Conservation (phyloP, 2,113 vertebrate genomes). For the Rhegmatorhina hoffmannsi region DNA sequence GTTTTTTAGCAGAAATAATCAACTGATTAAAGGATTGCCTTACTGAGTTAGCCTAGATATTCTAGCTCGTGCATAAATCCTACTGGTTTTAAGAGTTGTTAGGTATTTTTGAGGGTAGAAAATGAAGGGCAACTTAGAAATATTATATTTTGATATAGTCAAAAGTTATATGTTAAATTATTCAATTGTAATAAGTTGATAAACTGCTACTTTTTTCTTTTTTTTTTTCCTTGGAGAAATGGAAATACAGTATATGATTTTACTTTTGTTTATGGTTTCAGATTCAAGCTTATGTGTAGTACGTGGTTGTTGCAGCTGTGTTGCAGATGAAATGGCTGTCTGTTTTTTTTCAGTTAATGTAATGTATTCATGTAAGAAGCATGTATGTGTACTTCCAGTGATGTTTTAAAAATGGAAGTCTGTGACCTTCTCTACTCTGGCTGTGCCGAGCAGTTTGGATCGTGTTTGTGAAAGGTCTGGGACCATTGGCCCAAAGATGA, state of each 20-base stretch:
- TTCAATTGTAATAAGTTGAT: background rate
- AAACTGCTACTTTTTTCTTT: background rate
- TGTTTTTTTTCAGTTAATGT: background rate
- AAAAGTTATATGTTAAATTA: background rate
- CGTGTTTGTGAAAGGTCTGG: background rate
- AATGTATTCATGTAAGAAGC: background rate
- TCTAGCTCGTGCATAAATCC: background rate
- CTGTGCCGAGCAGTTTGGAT: background rate
- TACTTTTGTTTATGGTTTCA: background rate
- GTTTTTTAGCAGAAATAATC: background rate
- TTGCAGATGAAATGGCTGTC: background rate
- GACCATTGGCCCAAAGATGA: background rate
- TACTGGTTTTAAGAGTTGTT: background rate
- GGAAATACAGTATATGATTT: background rate
- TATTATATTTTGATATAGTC: background rate
- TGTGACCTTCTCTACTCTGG: accelerated
- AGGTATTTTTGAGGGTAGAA: background rate
- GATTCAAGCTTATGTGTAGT: background rate
- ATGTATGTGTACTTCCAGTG: background rate
- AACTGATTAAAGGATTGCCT: background rate
- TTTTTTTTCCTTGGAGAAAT: background rate
- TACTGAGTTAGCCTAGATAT: background rate
- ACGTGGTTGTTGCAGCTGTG: background rate
- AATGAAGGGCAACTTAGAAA: background rate
- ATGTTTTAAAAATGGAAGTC: background rate